Conservation (phyloP, 2,888 invertebrate species). For the Limnephilus lunatus region DNA sequence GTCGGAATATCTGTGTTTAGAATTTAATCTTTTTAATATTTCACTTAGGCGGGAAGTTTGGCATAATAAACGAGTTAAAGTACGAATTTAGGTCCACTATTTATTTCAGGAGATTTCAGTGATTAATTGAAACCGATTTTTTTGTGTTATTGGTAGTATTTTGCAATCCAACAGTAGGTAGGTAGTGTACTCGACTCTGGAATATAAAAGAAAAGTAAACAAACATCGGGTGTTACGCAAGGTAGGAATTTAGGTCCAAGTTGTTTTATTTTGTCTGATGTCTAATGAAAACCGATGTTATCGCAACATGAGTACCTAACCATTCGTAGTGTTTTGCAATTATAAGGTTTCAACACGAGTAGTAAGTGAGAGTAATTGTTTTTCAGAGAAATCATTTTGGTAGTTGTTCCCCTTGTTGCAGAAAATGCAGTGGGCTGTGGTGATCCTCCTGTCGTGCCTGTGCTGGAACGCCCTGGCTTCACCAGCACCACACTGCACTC, state of each 20-base stretch:
- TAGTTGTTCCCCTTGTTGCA: slow-evolving; percentile 47
- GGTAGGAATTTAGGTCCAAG: no score
- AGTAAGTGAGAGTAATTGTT: neutral
- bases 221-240: no score
- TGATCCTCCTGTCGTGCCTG: slow-evolving; percentile 68
- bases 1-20: neutral
- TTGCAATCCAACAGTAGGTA: no score
- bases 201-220: no score
- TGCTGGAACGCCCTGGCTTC: slow-evolving; percentile 70
- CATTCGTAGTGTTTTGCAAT: neutral
- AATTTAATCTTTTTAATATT: no score
- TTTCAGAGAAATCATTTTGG: neutral
- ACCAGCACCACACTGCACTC: slow-evolving; percentile 77
- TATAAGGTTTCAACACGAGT: neutral
- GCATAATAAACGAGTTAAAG: neutral
- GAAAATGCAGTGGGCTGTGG: slow-evolving; percentile 66
- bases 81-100: neutral
- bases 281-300: no score
- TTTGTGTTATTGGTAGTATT: no score
- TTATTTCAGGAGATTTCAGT: neutral
- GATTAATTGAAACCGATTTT: neutral
- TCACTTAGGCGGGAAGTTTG: neutral
- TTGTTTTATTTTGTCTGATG: no score
- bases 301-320: no score
- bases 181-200: no score